Evolutionary conservation across 1,140 invertebrate genomes (phyloP), one percentile per base, ranked within the genome.

Genomic region (Chrysomallon squamiferum): DNA sequence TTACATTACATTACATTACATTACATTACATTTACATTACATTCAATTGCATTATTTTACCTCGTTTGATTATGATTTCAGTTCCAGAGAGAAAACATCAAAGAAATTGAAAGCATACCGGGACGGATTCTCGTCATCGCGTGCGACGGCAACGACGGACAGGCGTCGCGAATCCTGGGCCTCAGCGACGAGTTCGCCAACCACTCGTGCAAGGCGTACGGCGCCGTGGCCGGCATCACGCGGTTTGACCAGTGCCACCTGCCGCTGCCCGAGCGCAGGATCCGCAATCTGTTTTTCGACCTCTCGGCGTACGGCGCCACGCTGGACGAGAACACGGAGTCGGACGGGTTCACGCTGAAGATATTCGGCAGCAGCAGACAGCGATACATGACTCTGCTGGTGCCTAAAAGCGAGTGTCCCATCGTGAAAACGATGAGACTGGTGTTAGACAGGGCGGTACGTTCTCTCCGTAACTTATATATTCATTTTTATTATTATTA

Each of bases 361-460:
- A 74, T 84, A 64, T 84, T 81, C 66, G 82, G 82, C 43, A 81
- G 73, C 47, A 72, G 68, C 50, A 66, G 78, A 33, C 65, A 78
- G 47, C 73, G 82, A 60, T 81, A 75, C 72, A 72, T 84, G 62
- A 74, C 78, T 33, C 67, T 84, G 35, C 74, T 74, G 20, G 72
- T 81, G n/a, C 76, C 70, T 18, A 79, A 74, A 64, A 73, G 72
- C 57, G 82, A 84, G 50, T 76, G 73, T 9, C 65, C 73, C 1
- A 65, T 80, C 20, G 74, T 82, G 22, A 78, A 73, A 52, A 65
- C 77, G 13, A 71, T 84, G 30, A 72, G 76, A 6, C 74, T 79
- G 9, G 71, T 82, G 9, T 70, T 84, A 38, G 82, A 84, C 63
- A 73, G 79, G 63, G 81, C 80, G 45, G 80, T 82, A 68, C 79